Conservation (phyloP, 2,888 invertebrate genomes). For the Cosmopolites sordidus region DNA sequence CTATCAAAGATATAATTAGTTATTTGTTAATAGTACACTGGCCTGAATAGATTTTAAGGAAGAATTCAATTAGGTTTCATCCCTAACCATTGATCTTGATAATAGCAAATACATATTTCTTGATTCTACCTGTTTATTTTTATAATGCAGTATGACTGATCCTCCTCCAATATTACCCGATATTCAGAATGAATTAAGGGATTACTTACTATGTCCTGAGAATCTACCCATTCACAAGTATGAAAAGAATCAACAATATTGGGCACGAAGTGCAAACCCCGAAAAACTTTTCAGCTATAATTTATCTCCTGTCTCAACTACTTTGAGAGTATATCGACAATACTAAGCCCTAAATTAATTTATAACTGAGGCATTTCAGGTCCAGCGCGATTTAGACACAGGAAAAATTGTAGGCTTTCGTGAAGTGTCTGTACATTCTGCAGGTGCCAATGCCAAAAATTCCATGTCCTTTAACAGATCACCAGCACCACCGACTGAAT, state of each 20-base stretch:
- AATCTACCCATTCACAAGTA: constrained; percentile 68
- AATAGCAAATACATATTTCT: no score
- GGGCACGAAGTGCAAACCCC: constrained; percentile 56
- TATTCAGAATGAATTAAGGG: constrained; percentile 60
- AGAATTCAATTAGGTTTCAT: no score
- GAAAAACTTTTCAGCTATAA: constrained; percentile 53
- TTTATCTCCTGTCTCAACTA: constrained; percentile 51
- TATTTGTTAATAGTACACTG: no score
- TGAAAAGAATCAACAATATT: constrained; percentile 64
- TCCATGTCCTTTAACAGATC: constrained; percentile 76
- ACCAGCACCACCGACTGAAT: constrained; percentile 66
- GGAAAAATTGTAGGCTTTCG: constrained; percentile 70
- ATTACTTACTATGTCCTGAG: constrained; percentile 65
- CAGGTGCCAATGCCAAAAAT: constrained; percentile 64
- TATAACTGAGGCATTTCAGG: constrained; percentile 48
- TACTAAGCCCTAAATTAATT: no score
- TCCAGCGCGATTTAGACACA: constrained; percentile 68
- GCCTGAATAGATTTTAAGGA: no score
- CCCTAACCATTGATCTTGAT: no score
- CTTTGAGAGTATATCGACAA: constrained; percentile 53
- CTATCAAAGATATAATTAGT: no score
- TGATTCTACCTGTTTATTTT: no score
- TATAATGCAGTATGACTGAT: constrained; percentile 6
- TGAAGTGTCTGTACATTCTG: constrained; percentile 56
- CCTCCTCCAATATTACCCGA: constrained; percentile 51